Evolutionary conservation across 2,888 invertebrate species (phyloP), one percentile per base, ranked within the genome.

Genomic region (Hesperia comma): DNA sequence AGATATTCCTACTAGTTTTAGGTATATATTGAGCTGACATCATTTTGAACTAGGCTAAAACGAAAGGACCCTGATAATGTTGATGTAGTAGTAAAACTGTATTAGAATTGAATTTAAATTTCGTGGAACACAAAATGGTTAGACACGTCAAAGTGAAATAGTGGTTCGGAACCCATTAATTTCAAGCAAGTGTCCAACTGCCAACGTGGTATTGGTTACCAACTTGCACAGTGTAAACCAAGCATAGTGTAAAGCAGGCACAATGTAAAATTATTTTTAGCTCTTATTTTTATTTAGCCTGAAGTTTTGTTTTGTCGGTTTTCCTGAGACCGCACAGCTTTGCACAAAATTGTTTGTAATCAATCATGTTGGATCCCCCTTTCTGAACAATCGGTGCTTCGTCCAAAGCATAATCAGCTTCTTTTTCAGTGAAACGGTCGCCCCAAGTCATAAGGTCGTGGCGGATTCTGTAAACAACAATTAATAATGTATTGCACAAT

Each of bases 371-470:
- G 69, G 78, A 80, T 2, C 94, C 93, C 66, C 93, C 92, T 49
- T 93, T 90, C 67, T 93, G 88, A n/a, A 93, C 86, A 63, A 93
- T 82, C 0, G 95, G 95, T 0, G 95, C 95, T 75, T 94, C 94
- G 71, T 94, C 94, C 14, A 95, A 80, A 0, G 95, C 95, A 72
- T 94, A 93, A 70, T 93, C 92, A 0, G 95, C 94, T 84, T 95
- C 95, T 71, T 93, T 93, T 55, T 90, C 88, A 0, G 94, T 93
- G 78, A 95, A 94, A 77, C 93, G 93, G 75, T 95, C 95, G 5
- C 95, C 95, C 82, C 93, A 94, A 7, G 94, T 94, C 90, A 94
- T 94, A 53, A 95, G 85, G 76, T 95, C 95, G 72, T 94, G 93
- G 70, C 94, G 94, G 73, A 95, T 94, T 77, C 95, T 95, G 85